Base-by-base conservation (phyloP, 1,140 invertebrate species). In the Drosophila subobscura region DNA sequence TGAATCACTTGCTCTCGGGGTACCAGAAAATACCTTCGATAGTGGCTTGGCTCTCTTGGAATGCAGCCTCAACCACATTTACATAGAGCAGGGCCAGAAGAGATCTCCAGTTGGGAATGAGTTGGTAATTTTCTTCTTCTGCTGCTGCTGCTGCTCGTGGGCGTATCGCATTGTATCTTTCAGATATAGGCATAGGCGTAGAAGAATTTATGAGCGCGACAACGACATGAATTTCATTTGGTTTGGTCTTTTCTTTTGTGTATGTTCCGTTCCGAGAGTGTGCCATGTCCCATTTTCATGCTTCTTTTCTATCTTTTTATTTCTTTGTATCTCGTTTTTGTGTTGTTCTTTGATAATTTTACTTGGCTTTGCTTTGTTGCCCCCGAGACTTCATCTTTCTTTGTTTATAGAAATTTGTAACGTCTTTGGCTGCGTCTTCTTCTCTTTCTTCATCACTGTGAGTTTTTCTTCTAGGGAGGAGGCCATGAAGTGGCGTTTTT, bases 321-420 rank as follows among this genome's bases (percentile, higher is more conserved):
- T 33, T 33, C 29, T 33, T 33, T 33, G 3, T 27, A 27, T 27
- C 25, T 33, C 29, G 29, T 33, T 33, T 33, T 33, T 37, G 33
- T 66, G 53, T 51, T 78, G 50, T 78, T 77, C 49, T 77, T 75
- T 75, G 72, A 75, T 75, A 67, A 75, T 72, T 72, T 64, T 75
- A 53, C 58, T 64, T 16, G 25, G 20, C 12, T 55, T 27, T 57
- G 22, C 27, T 55, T 55, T 33, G 29, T 33, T 37, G 63, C 16
- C 65, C 55, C 49, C 41, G 29, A 49, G 33, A 12, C 33, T 37
- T 47, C 66, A 56, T 29, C 53, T 55, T 50, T 68, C 63, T 70
- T 70, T 74, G 71, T 74, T 74, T 51, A 74, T 65, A 74, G 59
- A 74, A 74, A 74, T 74, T 74, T 74, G 57, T 59, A 37, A 37